Evolutionary conservation across 2,797 vertebrate genomes (phyloP), one percentile per base, ranked within the genome.

Genomic region (Diglossa cyanea): DNA sequence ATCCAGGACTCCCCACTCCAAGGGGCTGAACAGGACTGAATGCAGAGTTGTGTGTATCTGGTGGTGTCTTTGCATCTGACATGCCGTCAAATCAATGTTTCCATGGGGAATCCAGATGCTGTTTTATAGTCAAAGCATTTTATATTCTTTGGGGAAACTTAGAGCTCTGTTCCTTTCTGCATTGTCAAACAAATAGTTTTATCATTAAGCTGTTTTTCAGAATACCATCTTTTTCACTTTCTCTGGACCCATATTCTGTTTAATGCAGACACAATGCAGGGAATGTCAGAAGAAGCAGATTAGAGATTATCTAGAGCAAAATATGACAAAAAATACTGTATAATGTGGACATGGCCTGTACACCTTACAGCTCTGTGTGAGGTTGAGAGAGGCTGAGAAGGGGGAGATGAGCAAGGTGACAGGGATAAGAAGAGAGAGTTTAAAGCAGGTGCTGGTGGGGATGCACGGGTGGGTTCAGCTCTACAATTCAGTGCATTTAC

Each of bases 321-420:
- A 58, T 10, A 47, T 12, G 63, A n/a, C 35, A 66, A 45, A 85
- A 78, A 68, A 30, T 10, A 26, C 20, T 5, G 0, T 39, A 9
- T 15, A 3, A 0, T 7, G 13, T 2, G 4, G 48, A 37, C 3
- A 1, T 26, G 74, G 33, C 28, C 44, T 67, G 3, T 37, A 30
- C 45, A 42, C 26, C 23, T 40, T 45, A 53, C 23, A 74, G 33
- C 44, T 87, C 13, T 45, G 25, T 12, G 31, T 10, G 6, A 8
- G 30, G 24, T 0, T 54, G 65, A 30, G 54, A 55, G 86, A 21
- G 60, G 13, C 33, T 13, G 23, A 65, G 73, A 25, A 73, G 9
- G n/a, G 28, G 35, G 31, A 40, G 13, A 19, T 19, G 26, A 37
- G 4, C 57, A 28, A 25, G 28, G 14, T 7, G 40, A 17, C 1